A percentile compares a stretch with the other conserved stretches of the same genome.
Conservation (phyloP, 1,140 invertebrate genomes). For the Panonychus citri region DNA sequence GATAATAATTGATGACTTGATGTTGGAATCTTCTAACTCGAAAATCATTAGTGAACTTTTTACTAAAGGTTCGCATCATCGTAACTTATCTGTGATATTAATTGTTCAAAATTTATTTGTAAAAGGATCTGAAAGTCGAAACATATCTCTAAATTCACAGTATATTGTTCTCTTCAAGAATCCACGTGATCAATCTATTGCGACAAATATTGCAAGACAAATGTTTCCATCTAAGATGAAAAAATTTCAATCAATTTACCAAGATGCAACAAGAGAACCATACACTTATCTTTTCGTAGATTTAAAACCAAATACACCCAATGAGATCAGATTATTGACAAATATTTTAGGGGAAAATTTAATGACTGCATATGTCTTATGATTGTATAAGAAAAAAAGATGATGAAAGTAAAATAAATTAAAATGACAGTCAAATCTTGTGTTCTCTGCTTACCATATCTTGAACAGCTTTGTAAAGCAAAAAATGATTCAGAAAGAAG, state of each 20-base stretch:
- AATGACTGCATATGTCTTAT: neutral
- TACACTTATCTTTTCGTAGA: constrained; percentile 6
- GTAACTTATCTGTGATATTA: neutral
- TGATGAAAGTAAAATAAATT: neutral
- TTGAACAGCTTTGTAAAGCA: too few relatives aligned
- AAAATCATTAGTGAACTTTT: neutral
- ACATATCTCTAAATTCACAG: neutral
- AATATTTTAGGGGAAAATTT: neutral
- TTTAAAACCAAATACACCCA: neutral
- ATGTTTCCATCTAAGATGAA: neutral
- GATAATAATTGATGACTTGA: neutral
- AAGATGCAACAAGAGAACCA: constrained; percentile 2
- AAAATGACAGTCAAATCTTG: too few relatives aligned
- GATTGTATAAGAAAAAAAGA: neutral
- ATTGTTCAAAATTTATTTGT: neutral
- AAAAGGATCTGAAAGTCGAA: neutral
- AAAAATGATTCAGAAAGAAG: too few relatives aligned
- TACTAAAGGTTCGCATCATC: neutral
- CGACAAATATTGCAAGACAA: neutral
- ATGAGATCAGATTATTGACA: neutral
- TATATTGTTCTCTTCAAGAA: neutral
- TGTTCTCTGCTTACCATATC: too few relatives aligned
- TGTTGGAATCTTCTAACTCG: neutral
- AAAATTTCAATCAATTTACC: constrained; percentile 1
- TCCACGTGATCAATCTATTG: neutral